phyloP scores from a whole-genome alignment of 2,888 invertebrate species.

The Thyatira batis region DNA sequence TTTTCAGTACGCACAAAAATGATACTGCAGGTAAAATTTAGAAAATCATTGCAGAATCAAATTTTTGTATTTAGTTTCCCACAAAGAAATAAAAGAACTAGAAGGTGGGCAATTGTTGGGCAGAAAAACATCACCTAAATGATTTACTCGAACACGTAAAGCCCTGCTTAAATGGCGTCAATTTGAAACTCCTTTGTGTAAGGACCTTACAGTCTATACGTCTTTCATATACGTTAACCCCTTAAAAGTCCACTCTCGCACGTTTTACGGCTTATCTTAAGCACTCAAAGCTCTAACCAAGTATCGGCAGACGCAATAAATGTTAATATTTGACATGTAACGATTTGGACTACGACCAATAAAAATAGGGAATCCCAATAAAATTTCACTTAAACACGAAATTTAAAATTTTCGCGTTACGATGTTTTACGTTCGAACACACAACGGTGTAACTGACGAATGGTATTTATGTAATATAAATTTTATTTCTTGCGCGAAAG shows the following conservation, averaged over 20 bases:
- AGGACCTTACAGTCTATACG: neutral
- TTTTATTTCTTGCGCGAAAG: constrained; percentile 14
- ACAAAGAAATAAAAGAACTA: too few relatives aligned
- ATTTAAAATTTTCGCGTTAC: constrained; percentile 79
- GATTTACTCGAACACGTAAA: neutral
- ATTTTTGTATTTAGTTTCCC: too few relatives aligned
- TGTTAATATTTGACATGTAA: constrained; percentile 32
- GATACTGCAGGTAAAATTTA: too few relatives aligned
- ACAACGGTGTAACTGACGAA: constrained; percentile 30
- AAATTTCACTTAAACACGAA: constrained; percentile 80
- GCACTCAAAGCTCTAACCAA: neutral
- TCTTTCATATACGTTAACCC: neutral
- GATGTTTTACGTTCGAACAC: constrained; percentile 29
- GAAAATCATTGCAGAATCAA: too few relatives aligned
- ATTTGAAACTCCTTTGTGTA: neutral
- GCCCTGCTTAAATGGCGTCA: neutral
- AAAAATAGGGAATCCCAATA: constrained; percentile 73
- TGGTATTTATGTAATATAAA: constrained; percentile 10
- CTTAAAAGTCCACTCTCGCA: neutral
- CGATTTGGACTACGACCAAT: constrained; percentile 53
- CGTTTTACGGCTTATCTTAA: neutral
- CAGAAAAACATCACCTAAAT: neutral
- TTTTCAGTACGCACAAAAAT: too few relatives aligned
- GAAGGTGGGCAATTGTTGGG: too few relatives aligned
- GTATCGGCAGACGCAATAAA: constrained; percentile 10